Evolutionary conservation across 2,888 invertebrate genomes (phyloP).

Genomic region (Hypsopygia costalis): DNA sequence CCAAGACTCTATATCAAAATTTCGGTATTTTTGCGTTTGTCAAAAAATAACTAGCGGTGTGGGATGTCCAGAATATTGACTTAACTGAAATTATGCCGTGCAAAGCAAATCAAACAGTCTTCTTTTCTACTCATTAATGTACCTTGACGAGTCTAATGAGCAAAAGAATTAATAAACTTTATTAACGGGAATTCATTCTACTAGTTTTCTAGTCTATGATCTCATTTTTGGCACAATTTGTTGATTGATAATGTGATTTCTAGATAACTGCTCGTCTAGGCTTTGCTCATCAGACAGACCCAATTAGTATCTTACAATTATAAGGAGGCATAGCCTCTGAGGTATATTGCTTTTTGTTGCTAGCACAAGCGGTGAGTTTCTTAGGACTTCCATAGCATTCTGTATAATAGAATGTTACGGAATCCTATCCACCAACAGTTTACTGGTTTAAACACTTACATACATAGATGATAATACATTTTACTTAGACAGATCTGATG

Average conservation of each 20-base stretch:
- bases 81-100: constrained; percentile 4
- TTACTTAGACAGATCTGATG: constrained; percentile 71
- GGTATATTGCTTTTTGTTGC: constrained; percentile 61
- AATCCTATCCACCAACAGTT: constrained; percentile 38
- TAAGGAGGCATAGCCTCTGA: constrained; percentile 71
- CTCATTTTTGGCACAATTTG: constrained; percentile 64
- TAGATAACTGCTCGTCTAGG: constrained; percentile 25
- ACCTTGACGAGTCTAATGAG: constrained; percentile 19
- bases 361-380: constrained; percentile 33
- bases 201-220: constrained; percentile 15
- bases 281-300: constrained; percentile 45
- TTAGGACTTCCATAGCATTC: constrained; percentile 36
- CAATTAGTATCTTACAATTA: constrained; percentile 47
- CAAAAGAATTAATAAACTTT: constrained; percentile 18
- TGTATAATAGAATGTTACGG: constrained; percentile 38
- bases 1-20: constrained; percentile 42
- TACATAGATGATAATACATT: constrained; percentile 54
- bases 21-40: constrained; percentile 24
- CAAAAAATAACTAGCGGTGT: constrained; percentile 13
- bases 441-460: constrained; percentile 46
- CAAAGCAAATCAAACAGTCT: constrained; percentile 2
- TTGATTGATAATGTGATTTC: constrained; percentile 38
- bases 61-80: constrained; percentile 11
- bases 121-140: constrained; percentile 7
- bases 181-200: constrained; percentile 6